Percentiles rank a stretch among this genome's conserved stretches.
Evolutionary conservation across 2,888 invertebrate species (phyloP).

Genomic region (Liodrosophila aerea): DNA sequence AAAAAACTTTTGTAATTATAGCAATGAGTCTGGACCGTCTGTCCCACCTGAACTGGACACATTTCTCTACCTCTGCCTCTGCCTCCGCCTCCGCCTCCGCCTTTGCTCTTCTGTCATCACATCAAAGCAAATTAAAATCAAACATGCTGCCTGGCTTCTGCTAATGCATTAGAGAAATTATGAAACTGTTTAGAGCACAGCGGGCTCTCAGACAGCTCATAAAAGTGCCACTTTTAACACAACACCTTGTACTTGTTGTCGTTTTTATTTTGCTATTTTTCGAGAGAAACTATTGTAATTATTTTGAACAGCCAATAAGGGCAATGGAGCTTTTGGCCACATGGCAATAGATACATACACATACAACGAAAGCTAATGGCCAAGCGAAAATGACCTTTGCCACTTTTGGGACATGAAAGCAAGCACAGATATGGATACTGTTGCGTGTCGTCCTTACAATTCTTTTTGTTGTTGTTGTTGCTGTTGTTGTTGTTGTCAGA

Average conservation of each 20-base stretch:
- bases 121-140: constrained; percentile 55
- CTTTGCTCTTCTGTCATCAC: constrained; percentile 20
- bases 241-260: constrained; percentile 25
- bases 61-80: not conserved
- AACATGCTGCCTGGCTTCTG: constrained; percentile 33
- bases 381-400: constrained; percentile 57
- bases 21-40: constrained; percentile 59
- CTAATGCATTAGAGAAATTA: constrained; percentile 47
- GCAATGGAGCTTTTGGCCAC: constrained; percentile 52
- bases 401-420: constrained; percentile 45
- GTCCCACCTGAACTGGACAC: constrained; percentile 34
- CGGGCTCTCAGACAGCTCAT: constrained; percentile 37
- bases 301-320: constrained; percentile 73
- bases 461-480: constrained; percentile 20
- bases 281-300: constrained; percentile 68
- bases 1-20: constrained; percentile 81
- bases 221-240: constrained; percentile 27
- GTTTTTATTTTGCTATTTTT: constrained; percentile 13
- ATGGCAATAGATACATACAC: constrained; percentile 16
- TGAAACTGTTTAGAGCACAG: constrained; percentile 29
- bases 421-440: constrained; percentile 37
- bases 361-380: constrained; percentile 50
- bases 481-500: not conserved
- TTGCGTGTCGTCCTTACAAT: constrained; percentile 34
- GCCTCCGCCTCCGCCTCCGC: not conserved